Evolutionary conservation across 2,888 invertebrate species (phyloP), one percentile per base, ranked within the genome.

Genomic region (Drosophila rellima): DNA sequence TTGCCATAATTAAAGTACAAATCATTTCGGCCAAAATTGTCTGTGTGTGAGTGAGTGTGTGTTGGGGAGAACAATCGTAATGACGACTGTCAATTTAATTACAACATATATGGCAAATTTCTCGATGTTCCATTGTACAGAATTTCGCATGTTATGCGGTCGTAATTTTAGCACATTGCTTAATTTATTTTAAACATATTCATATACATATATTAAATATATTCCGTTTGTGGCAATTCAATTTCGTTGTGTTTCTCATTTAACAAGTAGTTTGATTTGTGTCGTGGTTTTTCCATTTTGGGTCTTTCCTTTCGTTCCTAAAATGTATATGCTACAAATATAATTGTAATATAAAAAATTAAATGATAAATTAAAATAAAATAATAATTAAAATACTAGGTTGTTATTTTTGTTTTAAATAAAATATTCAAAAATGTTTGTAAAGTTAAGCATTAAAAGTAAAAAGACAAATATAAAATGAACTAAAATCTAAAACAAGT

Each of bases 51-150:
- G n/a, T 17, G 10, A 26, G 11, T 2, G 18, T 2, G 6, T 7
- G 11, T 2, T 11, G 13, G 5, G 31, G 31, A 13, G 11, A 3
- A 11, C 18, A 20, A 17, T 33, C 31, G 26, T 42, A 61, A 55
- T 65, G 70, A 65, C 47, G 68, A 59, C 70, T 84, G 84, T 84
- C 87, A 81, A 83, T 83, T 83, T 83, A 83, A 83, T 87, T 83
- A 87, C 82, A 84, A 83, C 81, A 77, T 84, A 75, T 82, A 79
- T 72, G 64, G 77, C 77, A 70, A 54, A 70, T 72, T 74, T 66
- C 54, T 35, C 63, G 54, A 37, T 48, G 47, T 33, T 59, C 33
- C 15, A 51, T 26, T 35, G 65, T 50, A 20, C 33, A 70, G 67
- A 73, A 70, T 63, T 40, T 62, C 52, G 66, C 66, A 67, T 81